Evolutionary conservation across 2,113 vertebrate species (phyloP).

Genomic region (Chiloscyllium plagiosum): DNA sequence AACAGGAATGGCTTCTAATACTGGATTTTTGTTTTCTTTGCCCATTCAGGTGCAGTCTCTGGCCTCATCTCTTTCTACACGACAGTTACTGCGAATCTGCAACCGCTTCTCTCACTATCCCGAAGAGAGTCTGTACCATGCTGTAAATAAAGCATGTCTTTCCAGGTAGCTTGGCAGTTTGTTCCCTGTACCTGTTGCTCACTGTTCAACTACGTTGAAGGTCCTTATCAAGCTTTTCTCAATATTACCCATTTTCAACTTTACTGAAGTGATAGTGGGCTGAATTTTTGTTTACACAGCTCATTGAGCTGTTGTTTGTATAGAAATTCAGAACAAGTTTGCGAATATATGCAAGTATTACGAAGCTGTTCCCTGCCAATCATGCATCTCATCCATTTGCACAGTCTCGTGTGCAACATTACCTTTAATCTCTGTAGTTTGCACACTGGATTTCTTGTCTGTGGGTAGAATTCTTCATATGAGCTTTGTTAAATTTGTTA

Average conservation of each 20-base stretch:
- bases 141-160: constrained; percentile 88
- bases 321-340: neutral
- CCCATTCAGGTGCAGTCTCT: constrained; percentile 74
- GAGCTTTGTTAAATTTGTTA: neutral
- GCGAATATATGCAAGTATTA: neutral
- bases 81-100: constrained; percentile 83
- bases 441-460: neutral
- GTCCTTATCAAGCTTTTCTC: neutral
- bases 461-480: neutral
- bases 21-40: constrained; percentile 39
- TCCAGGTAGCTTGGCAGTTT: constrained; percentile 68
- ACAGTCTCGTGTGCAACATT: neutral
- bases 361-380: neutral
- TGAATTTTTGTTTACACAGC: neutral
- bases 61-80: constrained; percentile 84
- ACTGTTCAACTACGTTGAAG: neutral
- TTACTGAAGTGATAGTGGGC: neutral
- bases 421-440: neutral
- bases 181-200: neutral
- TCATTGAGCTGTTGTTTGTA: too few species aligned
- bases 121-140: constrained; percentile 72
- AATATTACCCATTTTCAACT: too few species aligned
- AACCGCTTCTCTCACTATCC: constrained; percentile 79
- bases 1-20: constrained; percentile 40
- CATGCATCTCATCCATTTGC: neutral